Percentiles rank a stretch among this genome's conserved stretches.
Evolutionary conservation across 2,797 vertebrate genomes (phyloP).

Genomic region (Sebastolobus altivelis): DNA sequence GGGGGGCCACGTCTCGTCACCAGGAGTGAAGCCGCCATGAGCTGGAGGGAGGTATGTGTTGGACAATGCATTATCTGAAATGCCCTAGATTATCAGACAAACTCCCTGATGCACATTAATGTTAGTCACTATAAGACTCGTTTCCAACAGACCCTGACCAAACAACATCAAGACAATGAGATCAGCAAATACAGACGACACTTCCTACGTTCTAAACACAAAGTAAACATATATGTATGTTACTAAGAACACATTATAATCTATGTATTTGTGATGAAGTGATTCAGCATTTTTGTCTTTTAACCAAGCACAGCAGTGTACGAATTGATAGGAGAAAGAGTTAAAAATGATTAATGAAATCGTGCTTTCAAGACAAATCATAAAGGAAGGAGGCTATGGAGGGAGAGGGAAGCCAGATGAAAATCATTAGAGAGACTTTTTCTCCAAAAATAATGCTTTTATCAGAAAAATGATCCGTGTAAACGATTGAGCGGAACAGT

Average conservation of each 20-base stretch:
- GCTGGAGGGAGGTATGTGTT: not conserved
- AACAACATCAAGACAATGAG: conserved; percentile 4
- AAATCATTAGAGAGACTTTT: conserved; percentile 85
- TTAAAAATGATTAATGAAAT: conserved; percentile 45
- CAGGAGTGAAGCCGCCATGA: conserved; percentile 54
- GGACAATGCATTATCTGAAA: not conserved
- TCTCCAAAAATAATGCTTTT: conserved; percentile 90
- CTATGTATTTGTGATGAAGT: conserved; percentile 43
- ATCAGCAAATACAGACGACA: conserved; percentile 2
- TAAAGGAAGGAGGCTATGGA: conserved; percentile 60
- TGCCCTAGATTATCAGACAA: not conserved
- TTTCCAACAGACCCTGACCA: not conserved
- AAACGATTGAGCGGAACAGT: conserved; percentile 86
- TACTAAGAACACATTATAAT: conserved; percentile 35
- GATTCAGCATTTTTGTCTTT: conserved; percentile 19
- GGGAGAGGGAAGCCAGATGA: conserved; percentile 35
- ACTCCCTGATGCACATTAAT: not conserved
- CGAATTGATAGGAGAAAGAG: not conserved
- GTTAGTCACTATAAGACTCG: not conserved
- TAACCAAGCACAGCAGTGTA: conserved; percentile 2
- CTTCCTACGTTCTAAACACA: conserved; percentile 7
- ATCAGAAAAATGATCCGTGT: conserved; percentile 88
- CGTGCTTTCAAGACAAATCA: conserved; percentile 63
- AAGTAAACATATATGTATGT: conserved; percentile 36
- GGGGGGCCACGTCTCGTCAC: conserved; percentile 25